A percentile compares a stretch with the other conserved stretches of the same genome.
Evolutionary conservation across 2,797 vertebrate species (phyloP).

Genomic region (Hypotaenidia philippensis): DNA sequence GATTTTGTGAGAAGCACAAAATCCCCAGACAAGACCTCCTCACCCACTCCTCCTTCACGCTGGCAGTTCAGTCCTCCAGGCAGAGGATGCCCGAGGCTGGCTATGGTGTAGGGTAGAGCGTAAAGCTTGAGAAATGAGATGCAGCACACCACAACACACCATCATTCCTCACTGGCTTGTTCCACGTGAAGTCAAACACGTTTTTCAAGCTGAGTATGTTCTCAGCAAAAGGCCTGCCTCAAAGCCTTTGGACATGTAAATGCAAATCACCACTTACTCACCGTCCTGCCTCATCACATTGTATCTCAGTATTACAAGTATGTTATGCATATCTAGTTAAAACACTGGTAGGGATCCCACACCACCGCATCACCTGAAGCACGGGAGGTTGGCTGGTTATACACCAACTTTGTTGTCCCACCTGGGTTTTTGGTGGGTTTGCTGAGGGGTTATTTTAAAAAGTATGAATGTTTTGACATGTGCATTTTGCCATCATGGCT

Average conservation of each 20-base stretch:
- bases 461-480: not conserved
- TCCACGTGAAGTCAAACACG: accelerated
- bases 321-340: not conserved
- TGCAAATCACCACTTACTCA: not conserved
- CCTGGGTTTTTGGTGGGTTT: not conserved
- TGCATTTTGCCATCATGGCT: not conserved
- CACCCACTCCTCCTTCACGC: not conserved
- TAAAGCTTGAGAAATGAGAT: accelerated
- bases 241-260: not conserved
- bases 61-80: too few species aligned
- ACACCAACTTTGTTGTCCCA: not conserved
- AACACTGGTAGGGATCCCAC: not conserved
- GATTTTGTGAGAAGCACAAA: not conserved
- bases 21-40: not conserved
- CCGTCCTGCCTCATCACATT: not conserved
- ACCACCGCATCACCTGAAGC: not conserved
- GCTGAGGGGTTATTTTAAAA: not conserved
- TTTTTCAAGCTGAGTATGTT: not conserved
- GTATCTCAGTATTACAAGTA: not conserved
- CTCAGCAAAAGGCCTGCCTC: not conserved
- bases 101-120: accelerated
- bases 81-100: accelerated
- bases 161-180: accelerated
- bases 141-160: accelerated
- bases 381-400: not conserved